A percentile compares a stretch with the other conserved stretches of the same genome.
These are phyloP conservation scores for Sebastiscus albofasciatus DNA, from an alignment of 2,797 vertebrate genomes.

Conservation along the genomic window DNA sequence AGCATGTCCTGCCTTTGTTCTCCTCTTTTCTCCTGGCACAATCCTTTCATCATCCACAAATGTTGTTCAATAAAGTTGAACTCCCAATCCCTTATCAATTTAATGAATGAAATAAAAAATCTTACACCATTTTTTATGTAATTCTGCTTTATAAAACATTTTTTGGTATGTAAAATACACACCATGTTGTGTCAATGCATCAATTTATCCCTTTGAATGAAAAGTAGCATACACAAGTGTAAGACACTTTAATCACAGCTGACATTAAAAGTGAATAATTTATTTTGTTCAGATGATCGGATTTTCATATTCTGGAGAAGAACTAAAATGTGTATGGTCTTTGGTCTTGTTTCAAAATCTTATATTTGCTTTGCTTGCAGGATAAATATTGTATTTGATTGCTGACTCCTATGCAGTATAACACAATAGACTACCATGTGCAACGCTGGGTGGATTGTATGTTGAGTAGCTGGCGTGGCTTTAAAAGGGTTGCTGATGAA, in stretches of 20 bases:
- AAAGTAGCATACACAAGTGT: background rate
- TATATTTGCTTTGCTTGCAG: background rate
- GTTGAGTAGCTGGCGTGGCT: background rate
- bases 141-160: background rate
- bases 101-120: background rate
- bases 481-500: background rate
- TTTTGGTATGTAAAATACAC: background rate
- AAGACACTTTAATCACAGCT: background rate
- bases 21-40: constrained; percentile 4
- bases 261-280: background rate
- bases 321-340: background rate
- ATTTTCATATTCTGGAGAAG: background rate
- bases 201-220: background rate
- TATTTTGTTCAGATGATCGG: background rate
- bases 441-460: background rate
- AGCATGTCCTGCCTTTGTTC: constrained; percentile 73
- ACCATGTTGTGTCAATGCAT: background rate
- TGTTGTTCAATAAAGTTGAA: background rate
- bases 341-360: background rate
- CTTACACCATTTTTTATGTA: background rate
- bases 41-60: background rate
- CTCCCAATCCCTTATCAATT: background rate
- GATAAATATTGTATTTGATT: background rate
- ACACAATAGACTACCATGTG: background rate
- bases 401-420: background rate